phyloP scores from a whole-genome alignment of 1,140 invertebrate genomes.

The Drusus annulatus region DNA sequence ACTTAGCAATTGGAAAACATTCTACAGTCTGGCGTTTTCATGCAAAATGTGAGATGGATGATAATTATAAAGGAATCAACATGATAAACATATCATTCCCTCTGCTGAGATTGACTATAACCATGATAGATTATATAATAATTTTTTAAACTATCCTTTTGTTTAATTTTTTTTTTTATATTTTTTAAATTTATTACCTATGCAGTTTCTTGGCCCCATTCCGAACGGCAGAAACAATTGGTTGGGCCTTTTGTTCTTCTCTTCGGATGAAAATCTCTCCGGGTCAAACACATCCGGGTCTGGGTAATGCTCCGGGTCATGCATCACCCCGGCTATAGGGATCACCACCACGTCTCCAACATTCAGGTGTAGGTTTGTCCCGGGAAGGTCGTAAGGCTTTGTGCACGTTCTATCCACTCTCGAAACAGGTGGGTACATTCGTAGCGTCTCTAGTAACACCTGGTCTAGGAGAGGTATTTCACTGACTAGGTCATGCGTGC shows the following conservation, averaged over 20 bases:
- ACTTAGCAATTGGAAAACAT: too few species aligned
- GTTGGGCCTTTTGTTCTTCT: constrained; percentile 66
- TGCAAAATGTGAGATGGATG: too few species aligned
- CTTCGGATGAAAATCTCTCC: constrained; percentile 73
- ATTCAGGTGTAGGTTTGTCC: constrained; percentile 65
- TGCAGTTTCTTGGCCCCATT: constrained; percentile 81
- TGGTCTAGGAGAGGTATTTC: constrained; percentile 73
- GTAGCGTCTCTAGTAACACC: constrained; percentile 74
- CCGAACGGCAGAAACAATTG: constrained; percentile 81
- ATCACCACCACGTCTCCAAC: constrained; percentile 67
- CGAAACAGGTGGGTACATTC: constrained; percentile 73
- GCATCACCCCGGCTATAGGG: constrained; percentile 72
- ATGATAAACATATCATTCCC: too few species aligned
- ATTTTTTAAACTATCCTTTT: too few species aligned
- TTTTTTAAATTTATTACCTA: constrained; percentile 77
- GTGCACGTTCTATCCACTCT: constrained; percentile 69
- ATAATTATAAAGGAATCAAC: too few species aligned
- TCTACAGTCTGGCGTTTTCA: too few species aligned
- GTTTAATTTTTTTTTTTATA: too few species aligned
- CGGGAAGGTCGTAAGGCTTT: constrained; percentile 70
- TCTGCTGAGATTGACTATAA: too few species aligned
- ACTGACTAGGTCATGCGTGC: constrained; percentile 73
- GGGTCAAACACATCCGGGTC: constrained; percentile 74
- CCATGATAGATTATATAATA: too few species aligned
- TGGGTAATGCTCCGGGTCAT: constrained; percentile 73